These are phyloP conservation scores for Trogon melanurus DNA, from an alignment of 2,113 vertebrate species.

Conservation along the genomic window DNA sequence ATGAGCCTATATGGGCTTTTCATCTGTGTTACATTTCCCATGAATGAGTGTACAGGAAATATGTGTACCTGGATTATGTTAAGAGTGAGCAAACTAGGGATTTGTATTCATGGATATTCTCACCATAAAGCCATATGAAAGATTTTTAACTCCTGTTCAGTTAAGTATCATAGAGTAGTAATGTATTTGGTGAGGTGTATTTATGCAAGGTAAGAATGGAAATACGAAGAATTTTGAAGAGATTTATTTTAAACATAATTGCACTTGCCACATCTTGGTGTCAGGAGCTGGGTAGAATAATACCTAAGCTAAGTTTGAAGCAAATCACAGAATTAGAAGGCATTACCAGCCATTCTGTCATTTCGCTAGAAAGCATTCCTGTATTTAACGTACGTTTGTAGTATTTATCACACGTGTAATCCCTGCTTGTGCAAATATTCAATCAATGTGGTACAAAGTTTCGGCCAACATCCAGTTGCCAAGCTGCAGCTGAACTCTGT, in stretches of 20 bases:
- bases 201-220: background rate
- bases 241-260: background rate
- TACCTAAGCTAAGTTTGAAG: background rate
- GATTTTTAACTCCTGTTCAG: background rate
- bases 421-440: conserved; percentile 35
- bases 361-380: background rate
- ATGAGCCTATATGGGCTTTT: background rate
- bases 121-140: background rate
- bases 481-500: conserved; percentile 13
- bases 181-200: background rate
- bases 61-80: conserved; percentile 22
- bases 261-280: background rate
- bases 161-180: background rate
- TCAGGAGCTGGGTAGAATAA: background rate
- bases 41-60: background rate
- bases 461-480: background rate
- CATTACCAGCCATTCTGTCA: background rate
- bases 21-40: background rate
- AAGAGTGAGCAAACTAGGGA: conserved; percentile 17
- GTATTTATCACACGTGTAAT: conserved; percentile 15
- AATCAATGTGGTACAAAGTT: conserved; percentile 9
- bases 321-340: conserved; percentile 26
- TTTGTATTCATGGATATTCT: conserved; percentile 33
- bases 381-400: conserved; percentile 51
- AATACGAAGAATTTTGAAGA: background rate